These are phyloP conservation scores for Branchellion lobata DNA, from an alignment of 2,888 invertebrate genomes.

Conservation along the genomic window DNA sequence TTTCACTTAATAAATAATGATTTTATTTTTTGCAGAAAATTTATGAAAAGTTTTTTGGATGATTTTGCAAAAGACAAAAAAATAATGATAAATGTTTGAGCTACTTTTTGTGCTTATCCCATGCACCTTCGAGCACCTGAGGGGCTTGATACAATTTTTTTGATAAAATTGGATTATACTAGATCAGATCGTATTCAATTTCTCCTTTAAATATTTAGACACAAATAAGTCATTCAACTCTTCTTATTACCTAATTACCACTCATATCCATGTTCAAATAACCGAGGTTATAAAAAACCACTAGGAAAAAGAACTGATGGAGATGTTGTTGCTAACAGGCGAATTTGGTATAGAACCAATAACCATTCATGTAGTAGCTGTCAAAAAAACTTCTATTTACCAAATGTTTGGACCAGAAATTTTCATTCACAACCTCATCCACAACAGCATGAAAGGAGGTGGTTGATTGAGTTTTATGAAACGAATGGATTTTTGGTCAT, in stretches of 20 bases:
- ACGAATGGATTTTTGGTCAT: too few relatives aligned
- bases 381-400: constrained; percentile 1
- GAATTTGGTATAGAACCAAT: neutral
- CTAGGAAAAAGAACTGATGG: neutral
- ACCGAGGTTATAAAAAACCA: too few relatives aligned
- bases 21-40: neutral
- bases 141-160: too few relatives aligned
- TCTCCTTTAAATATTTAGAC: too few relatives aligned
- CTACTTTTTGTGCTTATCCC: too few relatives aligned
- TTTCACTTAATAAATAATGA: neutral
- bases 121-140: too few relatives aligned
- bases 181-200: too few relatives aligned
- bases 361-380: neutral
- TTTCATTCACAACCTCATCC: constrained; percentile 1
- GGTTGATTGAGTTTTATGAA: neutral
- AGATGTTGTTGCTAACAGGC: neutral
- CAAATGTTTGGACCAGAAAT: neutral
- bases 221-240: too few relatives aligned
- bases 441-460: neutral
- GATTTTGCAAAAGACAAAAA: neutral
- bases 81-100: neutral
- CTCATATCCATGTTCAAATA: too few relatives aligned
- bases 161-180: too few relatives aligned
- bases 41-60: neutral
- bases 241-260: too few relatives aligned